A percentile compares a stretch with the other conserved stretches of the same genome.
Evolutionary conservation across 1,140 invertebrate genomes (phyloP).

Genomic region (Samia ricini): DNA sequence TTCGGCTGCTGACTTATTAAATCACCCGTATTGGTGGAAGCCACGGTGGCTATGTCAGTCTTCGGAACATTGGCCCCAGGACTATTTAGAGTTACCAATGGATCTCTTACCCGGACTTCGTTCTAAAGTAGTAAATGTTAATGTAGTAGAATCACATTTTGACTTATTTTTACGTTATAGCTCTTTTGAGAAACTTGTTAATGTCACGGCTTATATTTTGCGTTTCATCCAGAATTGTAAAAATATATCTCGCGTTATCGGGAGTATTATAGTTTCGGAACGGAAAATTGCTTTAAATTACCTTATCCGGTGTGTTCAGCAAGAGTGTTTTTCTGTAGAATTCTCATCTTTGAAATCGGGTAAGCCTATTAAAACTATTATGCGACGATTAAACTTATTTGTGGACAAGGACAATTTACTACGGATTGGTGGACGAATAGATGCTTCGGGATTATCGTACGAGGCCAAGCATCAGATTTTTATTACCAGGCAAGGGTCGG

Average conservation of each 20-base stretch:
- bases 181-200: neutral
- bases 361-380: neutral
- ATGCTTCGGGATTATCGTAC: neutral
- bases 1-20: neutral
- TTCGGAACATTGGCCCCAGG: neutral
- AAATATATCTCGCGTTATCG: neutral
- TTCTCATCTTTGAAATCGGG: neutral
- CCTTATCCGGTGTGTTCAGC: no score
- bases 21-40: neutral
- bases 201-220: conserved; percentile 3
- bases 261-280: neutral
- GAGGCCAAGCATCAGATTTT: conserved; percentile 12
- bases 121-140: neutral
- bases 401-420: conserved; percentile 7
- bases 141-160: neutral
- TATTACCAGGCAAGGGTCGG: conserved; percentile 10
- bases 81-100: neutral
- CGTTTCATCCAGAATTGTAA: neutral
- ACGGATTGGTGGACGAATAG: conserved; percentile 12
- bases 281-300: no score
- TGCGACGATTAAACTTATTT: conserved; percentile 6
- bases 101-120: neutral
- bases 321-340: neutral
- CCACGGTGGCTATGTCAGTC: neutral
- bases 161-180: neutral